Percentiles rank a stretch among this genome's conserved stretches.
Evolutionary conservation across 2,888 invertebrate genomes (phyloP).

Genomic region (Scaptomyza cyrtandrae): DNA sequence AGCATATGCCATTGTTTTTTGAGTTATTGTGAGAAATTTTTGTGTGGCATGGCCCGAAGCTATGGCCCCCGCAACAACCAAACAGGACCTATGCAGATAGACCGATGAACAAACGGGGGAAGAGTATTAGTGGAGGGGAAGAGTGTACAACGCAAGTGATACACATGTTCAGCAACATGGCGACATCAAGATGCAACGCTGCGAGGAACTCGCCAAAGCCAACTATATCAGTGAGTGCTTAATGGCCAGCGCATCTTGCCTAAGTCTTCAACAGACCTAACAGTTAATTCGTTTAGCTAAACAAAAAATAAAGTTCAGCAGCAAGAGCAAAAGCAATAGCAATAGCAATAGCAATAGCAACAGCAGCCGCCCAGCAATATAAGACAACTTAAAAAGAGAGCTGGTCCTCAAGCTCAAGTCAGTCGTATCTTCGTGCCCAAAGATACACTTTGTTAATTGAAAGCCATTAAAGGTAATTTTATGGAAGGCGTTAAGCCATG

Average conservation of each 20-base stretch:
- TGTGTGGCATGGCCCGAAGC: slow-evolving; percentile 48
- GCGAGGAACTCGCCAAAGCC: slow-evolving; percentile 43
- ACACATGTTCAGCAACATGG: slow-evolving; percentile 82
- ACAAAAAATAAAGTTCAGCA: slow-evolving; percentile 24
- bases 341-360: slow-evolving; percentile 13
- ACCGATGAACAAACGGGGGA: neutral
- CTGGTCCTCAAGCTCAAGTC: slow-evolving; percentile 34
- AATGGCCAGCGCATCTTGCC: slow-evolving; percentile 42
- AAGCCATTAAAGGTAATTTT: slow-evolving; percentile 85
- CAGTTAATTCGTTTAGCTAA: slow-evolving; percentile 59
- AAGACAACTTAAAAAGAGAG: slow-evolving; percentile 12
- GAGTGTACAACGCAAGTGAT: slow-evolving; percentile 58
- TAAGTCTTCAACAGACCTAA: slow-evolving; percentile 40
- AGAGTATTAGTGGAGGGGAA: neutral
- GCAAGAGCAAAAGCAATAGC: too few species aligned
- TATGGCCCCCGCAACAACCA: slow-evolving; percentile 6
- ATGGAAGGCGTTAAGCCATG: slow-evolving; percentile 85
- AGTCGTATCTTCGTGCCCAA: slow-evolving; percentile 68
- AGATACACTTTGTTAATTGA: slow-evolving; percentile 84
- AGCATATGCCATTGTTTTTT: slow-evolving; percentile 82
- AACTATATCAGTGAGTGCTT: slow-evolving; percentile 43
- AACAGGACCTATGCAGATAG: slow-evolving; percentile 44
- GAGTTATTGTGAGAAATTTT: slow-evolving; percentile 81
- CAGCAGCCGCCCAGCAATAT: slow-evolving; percentile 33
- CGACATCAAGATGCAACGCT: slow-evolving; percentile 78